Conservation (phyloP, 2,113 vertebrate species). For the Myiopsitta monachus region DNA sequence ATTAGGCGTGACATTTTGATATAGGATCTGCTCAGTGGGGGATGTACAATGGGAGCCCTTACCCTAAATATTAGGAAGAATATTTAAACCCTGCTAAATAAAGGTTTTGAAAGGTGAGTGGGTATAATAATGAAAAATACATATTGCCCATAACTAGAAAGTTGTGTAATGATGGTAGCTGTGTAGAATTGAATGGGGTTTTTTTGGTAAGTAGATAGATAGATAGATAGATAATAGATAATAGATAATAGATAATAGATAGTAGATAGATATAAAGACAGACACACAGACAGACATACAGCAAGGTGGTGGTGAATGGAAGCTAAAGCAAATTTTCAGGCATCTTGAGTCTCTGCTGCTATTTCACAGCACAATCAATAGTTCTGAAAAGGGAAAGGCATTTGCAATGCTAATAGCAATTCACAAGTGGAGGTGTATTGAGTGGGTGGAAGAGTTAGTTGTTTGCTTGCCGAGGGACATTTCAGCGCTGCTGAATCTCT, state of each 20-base stretch:
- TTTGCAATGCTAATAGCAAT: slow-evolving; percentile 60
- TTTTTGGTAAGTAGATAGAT: neutral
- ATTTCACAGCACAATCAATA: slow-evolving; percentile 44
- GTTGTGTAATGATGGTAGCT: neutral
- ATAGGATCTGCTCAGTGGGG: neutral
- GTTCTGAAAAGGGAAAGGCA: slow-evolving; percentile 50
- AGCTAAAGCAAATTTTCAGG: neutral
- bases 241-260: neutral
- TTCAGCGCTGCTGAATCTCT: slow-evolving; percentile 33
- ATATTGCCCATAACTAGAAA: neutral
- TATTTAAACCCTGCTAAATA: neutral
- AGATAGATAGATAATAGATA: neutral
- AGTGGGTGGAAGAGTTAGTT: slow-evolving; percentile 38
- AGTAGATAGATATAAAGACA: neutral
- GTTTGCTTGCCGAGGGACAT: slow-evolving; percentile 24
- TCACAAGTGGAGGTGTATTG: slow-evolving; percentile 18
- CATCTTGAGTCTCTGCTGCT: slow-evolving; percentile 15
- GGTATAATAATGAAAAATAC: neutral
- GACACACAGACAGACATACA: neutral
- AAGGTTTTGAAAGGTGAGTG: neutral
- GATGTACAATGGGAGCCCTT: neutral
- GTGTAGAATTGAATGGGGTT: neutral
- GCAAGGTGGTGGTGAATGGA: neutral
- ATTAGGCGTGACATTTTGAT: neutral
- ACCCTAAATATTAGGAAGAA: neutral